A percentile compares a stretch with the other conserved stretches of the same genome.
phyloP scores from a whole-genome alignment of 1,140 invertebrate genomes.

The Gryllus bimaculatus region DNA sequence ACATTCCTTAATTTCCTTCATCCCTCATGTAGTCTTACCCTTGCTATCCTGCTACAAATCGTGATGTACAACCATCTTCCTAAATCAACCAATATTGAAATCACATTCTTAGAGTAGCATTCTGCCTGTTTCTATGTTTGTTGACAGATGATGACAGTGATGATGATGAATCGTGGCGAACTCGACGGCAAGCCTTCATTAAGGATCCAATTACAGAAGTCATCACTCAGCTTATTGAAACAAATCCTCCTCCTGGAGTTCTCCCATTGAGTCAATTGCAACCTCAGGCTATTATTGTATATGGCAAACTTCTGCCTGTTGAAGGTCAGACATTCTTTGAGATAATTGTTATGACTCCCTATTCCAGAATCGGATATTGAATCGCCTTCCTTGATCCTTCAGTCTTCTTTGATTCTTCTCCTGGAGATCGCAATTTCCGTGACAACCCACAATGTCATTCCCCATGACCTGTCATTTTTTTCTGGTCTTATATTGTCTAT shows the following conservation, averaged over 20 bases:
- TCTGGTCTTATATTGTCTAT: too few species aligned
- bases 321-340: slow-evolving; percentile 47
- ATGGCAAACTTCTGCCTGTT: slow-evolving; percentile 66
- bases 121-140: neutral
- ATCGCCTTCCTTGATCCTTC: too few species aligned
- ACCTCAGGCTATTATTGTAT: slow-evolving; percentile 66
- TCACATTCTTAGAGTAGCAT: neutral
- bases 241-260: slow-evolving; percentile 27
- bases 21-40: neutral
- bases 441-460: too few species aligned
- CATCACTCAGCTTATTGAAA: slow-evolving; percentile 58
- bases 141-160: slow-evolving; percentile 20
- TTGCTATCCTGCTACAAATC: neutral
- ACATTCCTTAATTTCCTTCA: too few species aligned
- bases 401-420: too few species aligned
- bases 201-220: slow-evolving; percentile 46
- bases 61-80: too few species aligned
- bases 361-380: too few species aligned
- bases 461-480: too few species aligned
- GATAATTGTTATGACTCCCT: slow-evolving; percentile 38
- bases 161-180: slow-evolving; percentile 25
- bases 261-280: slow-evolving; percentile 56
- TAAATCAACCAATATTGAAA: neutral
- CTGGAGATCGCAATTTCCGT: too few species aligned
- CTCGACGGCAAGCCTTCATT: slow-evolving; percentile 23